Evolutionary conservation across 2,113 vertebrate species (phyloP).

Genomic region (Scophthalmus maximus): DNA sequence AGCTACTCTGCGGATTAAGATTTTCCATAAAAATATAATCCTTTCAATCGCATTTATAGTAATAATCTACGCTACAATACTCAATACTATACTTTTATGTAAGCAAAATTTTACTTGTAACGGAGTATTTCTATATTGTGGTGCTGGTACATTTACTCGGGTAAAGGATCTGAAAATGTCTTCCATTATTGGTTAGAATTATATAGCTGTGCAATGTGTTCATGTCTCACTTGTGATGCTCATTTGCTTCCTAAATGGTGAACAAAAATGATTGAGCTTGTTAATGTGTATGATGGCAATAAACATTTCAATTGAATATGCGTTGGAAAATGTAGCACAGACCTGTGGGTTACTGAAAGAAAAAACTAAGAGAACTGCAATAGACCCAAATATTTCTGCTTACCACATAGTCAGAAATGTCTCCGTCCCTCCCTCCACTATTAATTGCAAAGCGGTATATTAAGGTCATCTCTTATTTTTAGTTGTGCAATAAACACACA

Average conservation of each 20-base stretch:
- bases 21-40: background rate
- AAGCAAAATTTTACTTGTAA: background rate
- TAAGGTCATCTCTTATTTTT: constrained; percentile 14
- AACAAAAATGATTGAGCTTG: too few species aligned
- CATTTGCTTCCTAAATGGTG: too few species aligned
- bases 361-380: too few species aligned
- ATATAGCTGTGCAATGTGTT: too few species aligned
- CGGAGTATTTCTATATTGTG: background rate
- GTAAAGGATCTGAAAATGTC: too few species aligned
- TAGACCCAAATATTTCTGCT: background rate
- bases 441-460: constrained; percentile 14
- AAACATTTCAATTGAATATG: too few species aligned
- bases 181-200: too few species aligned
- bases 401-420: constrained; percentile 7
- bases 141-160: too few species aligned
- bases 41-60: too few species aligned
- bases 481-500: constrained; percentile 17
- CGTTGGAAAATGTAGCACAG: too few species aligned
- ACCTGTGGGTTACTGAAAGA: too few species aligned
- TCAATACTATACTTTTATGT: background rate
- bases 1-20: background rate
- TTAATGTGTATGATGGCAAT: too few species aligned
- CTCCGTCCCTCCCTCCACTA: background rate
- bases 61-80: background rate
- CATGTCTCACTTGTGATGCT: background rate